Evolutionary conservation across 2,888 invertebrate species (phyloP).

Genomic region (Amblyjoppa proteus): DNA sequence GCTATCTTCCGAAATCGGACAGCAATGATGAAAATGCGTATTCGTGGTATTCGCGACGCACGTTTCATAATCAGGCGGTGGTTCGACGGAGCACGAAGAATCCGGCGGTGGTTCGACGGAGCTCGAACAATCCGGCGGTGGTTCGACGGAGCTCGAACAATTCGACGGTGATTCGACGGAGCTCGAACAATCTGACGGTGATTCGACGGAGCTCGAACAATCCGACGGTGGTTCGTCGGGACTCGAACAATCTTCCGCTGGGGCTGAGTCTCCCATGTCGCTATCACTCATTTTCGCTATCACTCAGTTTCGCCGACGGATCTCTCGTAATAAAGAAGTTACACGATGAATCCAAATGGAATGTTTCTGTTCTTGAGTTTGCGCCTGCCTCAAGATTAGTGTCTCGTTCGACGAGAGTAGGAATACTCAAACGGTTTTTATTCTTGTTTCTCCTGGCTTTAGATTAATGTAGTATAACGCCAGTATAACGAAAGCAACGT

Average conservation of each 20-base stretch:
- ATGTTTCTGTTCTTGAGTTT: neutral
- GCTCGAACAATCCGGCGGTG: neutral
- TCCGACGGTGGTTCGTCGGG: neutral
- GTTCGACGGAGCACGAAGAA: neutral
- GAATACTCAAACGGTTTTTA: neutral
- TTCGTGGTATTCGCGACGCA: neutral
- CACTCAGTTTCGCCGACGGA: neutral
- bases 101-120: neutral
- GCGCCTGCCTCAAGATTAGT: neutral
- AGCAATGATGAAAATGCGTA: neutral
- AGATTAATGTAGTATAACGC: too few species aligned
- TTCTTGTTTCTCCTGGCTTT: too few species aligned
- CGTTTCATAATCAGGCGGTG: neutral
- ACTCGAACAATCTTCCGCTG: neutral
- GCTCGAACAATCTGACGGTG: neutral
- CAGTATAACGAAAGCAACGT: too few species aligned
- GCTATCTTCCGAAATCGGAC: neutral
- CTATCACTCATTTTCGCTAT: conserved; percentile 2
- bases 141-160: neutral
- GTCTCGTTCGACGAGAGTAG: neutral
- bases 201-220: neutral
- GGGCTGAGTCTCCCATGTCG: neutral
- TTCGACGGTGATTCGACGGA: neutral
- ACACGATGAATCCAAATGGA: neutral
- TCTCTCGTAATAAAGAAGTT: neutral